Conservation (phyloP, 2,888 invertebrate species). For the Glyphotaelius pellucidus region DNA sequence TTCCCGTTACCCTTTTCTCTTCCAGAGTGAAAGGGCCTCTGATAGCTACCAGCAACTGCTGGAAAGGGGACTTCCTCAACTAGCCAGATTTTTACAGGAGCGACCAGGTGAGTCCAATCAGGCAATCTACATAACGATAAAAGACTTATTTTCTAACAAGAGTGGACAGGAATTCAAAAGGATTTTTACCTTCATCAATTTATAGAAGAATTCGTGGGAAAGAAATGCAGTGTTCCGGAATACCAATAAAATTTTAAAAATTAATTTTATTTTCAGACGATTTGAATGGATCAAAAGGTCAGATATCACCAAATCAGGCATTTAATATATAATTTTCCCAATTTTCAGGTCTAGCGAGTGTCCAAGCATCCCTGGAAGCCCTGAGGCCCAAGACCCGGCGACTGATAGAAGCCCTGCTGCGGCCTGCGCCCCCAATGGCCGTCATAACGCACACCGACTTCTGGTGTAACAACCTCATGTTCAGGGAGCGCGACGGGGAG, state of each 20-base stretch:
- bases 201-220: not conserved
- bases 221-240: not conserved
- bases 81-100: slow-evolving; percentile 83
- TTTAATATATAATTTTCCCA: not conserved
- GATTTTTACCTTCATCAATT: not conserved
- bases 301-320: too few species aligned
- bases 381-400: slow-evolving; percentile 84
- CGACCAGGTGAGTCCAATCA: slow-evolving; percentile 78
- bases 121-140: slow-evolving; percentile 69
- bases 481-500: slow-evolving; percentile 76
- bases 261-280: not conserved
- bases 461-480: slow-evolving; percentile 89
- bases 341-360: slow-evolving; percentile 67
- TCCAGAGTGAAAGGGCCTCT: slow-evolving; percentile 87
- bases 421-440: slow-evolving; percentile 85
- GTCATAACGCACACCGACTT: slow-evolving; percentile 90
- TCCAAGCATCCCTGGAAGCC: slow-evolving; percentile 80
- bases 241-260: too few species aligned
- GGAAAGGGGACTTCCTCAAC: slow-evolving; percentile 86
- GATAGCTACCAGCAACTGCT: slow-evolving; percentile 89
- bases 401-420: slow-evolving; percentile 83
- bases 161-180: slow-evolving; percentile 67
- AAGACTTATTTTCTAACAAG: not conserved
- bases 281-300: too few species aligned
- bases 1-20: slow-evolving; percentile 80